Base-by-base conservation (phyloP, 1,140 invertebrate species). In the Trichoplusia ni region DNA sequence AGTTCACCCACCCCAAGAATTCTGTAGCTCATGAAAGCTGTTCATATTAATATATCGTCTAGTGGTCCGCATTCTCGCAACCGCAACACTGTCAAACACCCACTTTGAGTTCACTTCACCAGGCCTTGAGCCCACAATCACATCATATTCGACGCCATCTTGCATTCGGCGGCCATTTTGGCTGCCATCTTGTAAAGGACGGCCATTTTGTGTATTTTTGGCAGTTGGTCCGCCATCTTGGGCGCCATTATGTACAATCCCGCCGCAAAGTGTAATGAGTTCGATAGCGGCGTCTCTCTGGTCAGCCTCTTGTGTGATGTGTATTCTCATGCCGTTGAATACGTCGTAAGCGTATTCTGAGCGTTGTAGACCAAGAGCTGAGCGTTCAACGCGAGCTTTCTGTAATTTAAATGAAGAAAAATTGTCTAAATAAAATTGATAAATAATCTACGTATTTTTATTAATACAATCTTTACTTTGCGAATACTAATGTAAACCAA, bases 61-160 rank as follows among this genome's bases (percentile, higher is more conserved):
- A 0, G 71, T 77, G 7, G 79, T 86, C 8, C 86, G 77, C 74
- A 84, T 79, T 44, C 86, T 76, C 0, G 71, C 78, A 0, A 81
- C 73, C 0, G 79, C 80, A 0, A 89, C 74, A 47, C 84, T 88
- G 44, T 89, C 86, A 60, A 89, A 89, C 21, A 88, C 84, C 86
- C 85, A 88, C 49, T 81, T 83, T 0, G 84, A 86, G 27, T 63
- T 71, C 7, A 89, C 68, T 61, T 83, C 67, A 0, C 77, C 79
- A 0, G 51, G 61, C 2, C 42, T 56, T 4, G 18, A 44, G 0
- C 84, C 84, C n/a, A 87, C 58, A 14, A 59, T 75, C 0, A 85
- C 51, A 47, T 84, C 81, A 66, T 59, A 64, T 7, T 67, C 63
- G 25, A 38, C 46, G 40, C 64, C 58, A 64, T 67, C 60, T 62